Conservation (phyloP, 2,113 vertebrate genomes). For the Tragelaphus imberbis region DNA sequence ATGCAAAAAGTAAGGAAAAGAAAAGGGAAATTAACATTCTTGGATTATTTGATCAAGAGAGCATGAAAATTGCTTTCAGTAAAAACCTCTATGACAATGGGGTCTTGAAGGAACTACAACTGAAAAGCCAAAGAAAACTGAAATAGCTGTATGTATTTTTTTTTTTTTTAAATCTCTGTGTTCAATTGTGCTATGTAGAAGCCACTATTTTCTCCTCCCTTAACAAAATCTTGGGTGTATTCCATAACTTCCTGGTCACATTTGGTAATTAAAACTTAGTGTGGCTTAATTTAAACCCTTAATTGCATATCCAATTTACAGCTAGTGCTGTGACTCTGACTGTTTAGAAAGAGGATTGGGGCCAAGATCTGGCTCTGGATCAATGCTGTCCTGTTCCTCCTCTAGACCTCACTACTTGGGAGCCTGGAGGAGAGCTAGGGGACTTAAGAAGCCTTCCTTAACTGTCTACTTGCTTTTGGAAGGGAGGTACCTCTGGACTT, state of each 20-base stretch:
- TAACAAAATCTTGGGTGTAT: conserved; percentile 72
- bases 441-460: not conserved
- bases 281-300: conserved; percentile 74
- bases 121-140: conserved; percentile 33
- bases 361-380: conserved; percentile 61
- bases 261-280: conserved; percentile 76
- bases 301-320: conserved; percentile 74
- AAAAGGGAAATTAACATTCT: conserved; percentile 45
- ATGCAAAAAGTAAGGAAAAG: conserved; percentile 42
- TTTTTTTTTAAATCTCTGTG: not conserved
- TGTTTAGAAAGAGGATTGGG: conserved; percentile 48
- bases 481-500: not conserved
- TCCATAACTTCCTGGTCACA: conserved; percentile 73
- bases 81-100: conserved; percentile 35
- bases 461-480: not conserved
- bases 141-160: conserved; percentile 33
- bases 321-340: conserved; percentile 63
- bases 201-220: conserved; percentile 60
- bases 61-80: conserved; percentile 24
- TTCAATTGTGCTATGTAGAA: conserved; percentile 60
- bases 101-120: conserved; percentile 23
- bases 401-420: not conserved
- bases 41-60: conserved; percentile 52
- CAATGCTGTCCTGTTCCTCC: conserved; percentile 13
- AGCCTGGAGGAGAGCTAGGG: not conserved